These are phyloP conservation scores for Apeira syringaria DNA, from an alignment of 2,888 invertebrate genomes.

Conservation along the genomic window DNA sequence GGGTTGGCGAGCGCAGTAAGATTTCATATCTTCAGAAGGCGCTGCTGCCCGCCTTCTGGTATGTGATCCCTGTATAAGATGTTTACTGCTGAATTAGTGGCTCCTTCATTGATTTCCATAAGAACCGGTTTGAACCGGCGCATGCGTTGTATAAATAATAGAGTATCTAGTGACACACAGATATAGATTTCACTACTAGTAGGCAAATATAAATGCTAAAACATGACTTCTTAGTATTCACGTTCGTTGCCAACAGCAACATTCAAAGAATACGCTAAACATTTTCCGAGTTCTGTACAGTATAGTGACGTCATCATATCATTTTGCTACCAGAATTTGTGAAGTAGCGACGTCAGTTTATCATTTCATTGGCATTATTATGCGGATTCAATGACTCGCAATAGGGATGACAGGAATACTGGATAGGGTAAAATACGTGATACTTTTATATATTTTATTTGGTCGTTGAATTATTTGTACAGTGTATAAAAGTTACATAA, in stretches of 20 bases:
- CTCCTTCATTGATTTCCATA: too few species aligned
- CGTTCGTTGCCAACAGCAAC: slow-evolving; percentile 1
- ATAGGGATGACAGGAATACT: slow-evolving; percentile 31
- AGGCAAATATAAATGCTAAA: too few species aligned
- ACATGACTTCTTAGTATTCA: not conserved
- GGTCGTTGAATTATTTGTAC: slow-evolving; percentile 2
- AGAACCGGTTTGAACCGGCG: too few species aligned
- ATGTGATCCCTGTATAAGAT: too few species aligned
- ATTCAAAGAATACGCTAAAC: slow-evolving; percentile 4
- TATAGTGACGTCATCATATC: slow-evolving; percentile 15
- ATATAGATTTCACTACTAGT: too few species aligned
- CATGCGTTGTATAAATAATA: too few species aligned
- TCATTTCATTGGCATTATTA: slow-evolving; percentile 43
- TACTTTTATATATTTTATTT: slow-evolving; percentile 26
- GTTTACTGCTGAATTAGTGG: too few species aligned
- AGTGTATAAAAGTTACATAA: not conserved
- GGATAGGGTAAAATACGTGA: slow-evolving; percentile 19
- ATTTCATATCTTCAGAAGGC: too few species aligned
- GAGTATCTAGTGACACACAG: too few species aligned
- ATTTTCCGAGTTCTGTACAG: not conserved
- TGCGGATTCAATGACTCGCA: slow-evolving; percentile 41
- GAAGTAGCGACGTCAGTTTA: slow-evolving; percentile 28
- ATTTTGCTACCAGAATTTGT: slow-evolving; percentile 14
- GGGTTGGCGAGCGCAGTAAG: too few species aligned
- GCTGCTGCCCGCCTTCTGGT: too few species aligned